These are phyloP conservation scores for Eutolmus rufibarbis DNA, from an alignment of 2,888 invertebrate species.

Conservation along the genomic window DNA sequence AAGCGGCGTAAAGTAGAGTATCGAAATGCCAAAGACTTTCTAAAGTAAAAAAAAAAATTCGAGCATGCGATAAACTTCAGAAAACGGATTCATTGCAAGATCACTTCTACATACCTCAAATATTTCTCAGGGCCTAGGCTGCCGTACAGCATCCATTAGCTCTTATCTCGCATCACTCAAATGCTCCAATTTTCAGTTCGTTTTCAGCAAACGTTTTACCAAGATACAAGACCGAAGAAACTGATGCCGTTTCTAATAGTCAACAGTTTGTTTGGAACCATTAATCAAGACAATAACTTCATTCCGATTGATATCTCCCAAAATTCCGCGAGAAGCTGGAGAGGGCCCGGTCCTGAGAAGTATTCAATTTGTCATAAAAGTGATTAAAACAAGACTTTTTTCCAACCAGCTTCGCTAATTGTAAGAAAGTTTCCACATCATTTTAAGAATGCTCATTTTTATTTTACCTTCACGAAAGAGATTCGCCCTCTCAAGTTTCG, in stretches of 20 bases:
- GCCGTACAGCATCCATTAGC: background rate
- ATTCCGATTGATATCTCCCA: slow-evolving; percentile 3
- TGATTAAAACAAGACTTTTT: background rate
- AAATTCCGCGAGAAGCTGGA: background rate
- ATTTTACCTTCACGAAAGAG: background rate
- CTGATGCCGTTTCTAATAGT: background rate
- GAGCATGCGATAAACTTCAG: background rate
- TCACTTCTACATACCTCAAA: background rate
- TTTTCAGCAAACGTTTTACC: background rate
- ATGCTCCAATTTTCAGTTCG: background rate
- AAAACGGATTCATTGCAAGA: background rate
- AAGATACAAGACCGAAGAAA: background rate
- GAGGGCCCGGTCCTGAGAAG: background rate
- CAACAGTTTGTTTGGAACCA: background rate
- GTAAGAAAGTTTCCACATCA: background rate
- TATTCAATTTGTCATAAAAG: slow-evolving; percentile 6
- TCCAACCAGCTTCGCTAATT: background rate
- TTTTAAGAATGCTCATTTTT: background rate
- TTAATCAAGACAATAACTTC: slow-evolving; percentile 9
- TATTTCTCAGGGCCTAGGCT: background rate
- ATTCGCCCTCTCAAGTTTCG: background rate
- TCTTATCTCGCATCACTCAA: background rate
- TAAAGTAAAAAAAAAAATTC: background rate
- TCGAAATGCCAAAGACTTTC: background rate
- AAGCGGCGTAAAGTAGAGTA: background rate